Conservation (phyloP, 2,797 vertebrate species). For the Zalophus californianus region DNA sequence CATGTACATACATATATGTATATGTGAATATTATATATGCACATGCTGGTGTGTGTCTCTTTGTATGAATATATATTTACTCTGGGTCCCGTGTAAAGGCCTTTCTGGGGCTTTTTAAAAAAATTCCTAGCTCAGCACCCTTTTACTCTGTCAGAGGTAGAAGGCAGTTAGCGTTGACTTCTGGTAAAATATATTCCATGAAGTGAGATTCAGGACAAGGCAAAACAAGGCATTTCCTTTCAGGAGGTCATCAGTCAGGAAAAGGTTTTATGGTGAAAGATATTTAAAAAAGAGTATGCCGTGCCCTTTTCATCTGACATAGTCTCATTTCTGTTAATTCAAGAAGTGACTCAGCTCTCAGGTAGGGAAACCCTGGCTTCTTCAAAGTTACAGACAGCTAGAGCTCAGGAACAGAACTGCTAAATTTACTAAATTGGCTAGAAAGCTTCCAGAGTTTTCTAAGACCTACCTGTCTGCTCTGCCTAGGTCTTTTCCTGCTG, state of each 20-base stretch:
- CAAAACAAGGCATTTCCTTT: neutral
- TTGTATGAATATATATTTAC: neutral
- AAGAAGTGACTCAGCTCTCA: slow-evolving; percentile 11
- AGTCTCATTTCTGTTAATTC: neutral
- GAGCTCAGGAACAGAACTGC: slow-evolving; percentile 25
- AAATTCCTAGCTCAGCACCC: neutral
- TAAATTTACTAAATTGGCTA: slow-evolving; percentile 8
- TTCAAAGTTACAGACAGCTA: neutral
- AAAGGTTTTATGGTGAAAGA: neutral
- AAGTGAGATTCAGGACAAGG: neutral
- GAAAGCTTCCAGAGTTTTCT: neutral
- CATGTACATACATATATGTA: neutral
- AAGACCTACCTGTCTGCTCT: neutral
- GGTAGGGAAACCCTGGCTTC: slow-evolving; percentile 18
- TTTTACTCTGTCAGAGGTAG: neutral
- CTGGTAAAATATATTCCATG: neutral
- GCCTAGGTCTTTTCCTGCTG: neutral
- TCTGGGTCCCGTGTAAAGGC: neutral
- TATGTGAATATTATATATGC: neutral
- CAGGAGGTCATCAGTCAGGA: neutral
- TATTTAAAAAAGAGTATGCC: neutral
- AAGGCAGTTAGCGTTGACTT: neutral
- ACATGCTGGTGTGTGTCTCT: neutral
- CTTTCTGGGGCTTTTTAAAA: neutral
- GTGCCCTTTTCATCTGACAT: neutral